Evolutionary conservation across 2,888 invertebrate species (phyloP), one percentile per base, ranked within the genome.

Genomic region (Metalampra italica): DNA sequence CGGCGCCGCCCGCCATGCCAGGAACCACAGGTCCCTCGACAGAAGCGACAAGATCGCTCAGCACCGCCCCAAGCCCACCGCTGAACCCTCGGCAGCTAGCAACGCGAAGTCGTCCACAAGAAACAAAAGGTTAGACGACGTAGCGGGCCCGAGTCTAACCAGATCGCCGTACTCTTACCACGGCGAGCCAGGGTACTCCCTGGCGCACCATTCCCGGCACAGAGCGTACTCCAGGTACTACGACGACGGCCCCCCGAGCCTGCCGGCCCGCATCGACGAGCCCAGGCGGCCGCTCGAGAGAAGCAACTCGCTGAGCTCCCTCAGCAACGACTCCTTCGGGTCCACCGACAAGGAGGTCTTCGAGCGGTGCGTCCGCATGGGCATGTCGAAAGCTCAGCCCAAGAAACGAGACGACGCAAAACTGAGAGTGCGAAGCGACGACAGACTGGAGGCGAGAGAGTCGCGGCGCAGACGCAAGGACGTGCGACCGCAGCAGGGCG

Each of bases 281-380:
- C 60, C 61, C 0, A 46, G 64, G 7, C 32, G 57, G 0, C 57
- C 55, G 5, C 44, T 61, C 5, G 71, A 71, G 11, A 55, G 76
- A 15, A 75, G 75, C 52, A 67, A 66, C 43, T 89, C 89, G 0
- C 70, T 79, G n/a, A 80, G 83, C 53, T 82, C 82, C 0, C 59
- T 87, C 11, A 90, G 86, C 65, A 85, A 88, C 60, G 90, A 91
- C 46, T 90, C 92, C 1, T 90, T 90, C 65, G 88, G 91, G 0
- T 91, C 93, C 3, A 93, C 94, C 45, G 92, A 93, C 54, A 90
- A 91, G 53, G 88, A 88, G 55, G 92, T 94, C 11, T 91, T 96
- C 57, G 95, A 95, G 63, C 92, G 95, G 47, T 94, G 94, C 70
- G 96, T 96, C 45, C 91, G 92, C 0, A 92, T 93, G 37, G 96